phyloP scores from a whole-genome alignment of 2,888 invertebrate species.

The Cotesia congregata region DNA sequence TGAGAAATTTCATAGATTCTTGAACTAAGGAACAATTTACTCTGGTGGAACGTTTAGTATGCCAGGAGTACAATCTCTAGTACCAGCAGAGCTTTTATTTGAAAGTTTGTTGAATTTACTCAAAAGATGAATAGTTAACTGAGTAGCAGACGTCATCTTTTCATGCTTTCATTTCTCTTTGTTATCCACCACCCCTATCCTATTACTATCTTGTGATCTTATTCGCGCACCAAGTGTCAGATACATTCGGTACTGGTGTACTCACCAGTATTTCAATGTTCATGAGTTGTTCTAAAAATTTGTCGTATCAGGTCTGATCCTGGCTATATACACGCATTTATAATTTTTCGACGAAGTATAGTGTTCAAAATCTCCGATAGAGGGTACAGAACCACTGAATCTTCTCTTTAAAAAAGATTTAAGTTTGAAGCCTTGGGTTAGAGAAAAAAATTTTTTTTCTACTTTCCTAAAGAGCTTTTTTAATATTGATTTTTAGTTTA shows the following conservation, averaged over 20 bases:
- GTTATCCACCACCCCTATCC: conserved; percentile 45
- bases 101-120: conserved; percentile 57
- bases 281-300: no score
- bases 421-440: no score
- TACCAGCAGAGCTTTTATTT: conserved; percentile 37
- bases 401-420: no score
- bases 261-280: no score
- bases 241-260: not conserved
- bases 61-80: conserved; percentile 27
- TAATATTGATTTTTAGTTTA: no score
- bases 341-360: no score
- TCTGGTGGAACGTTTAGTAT: conserved; percentile 52
- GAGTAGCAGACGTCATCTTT: conserved; percentile 26
- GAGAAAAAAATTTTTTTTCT: no score
- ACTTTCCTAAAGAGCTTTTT: no score
- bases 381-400: no score
- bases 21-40: not conserved
- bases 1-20: conserved; percentile 16
- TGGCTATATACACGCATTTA: no score
- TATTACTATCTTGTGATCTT: conserved; percentile 20
- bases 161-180: conserved; percentile 46
- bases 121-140: conserved; percentile 60
- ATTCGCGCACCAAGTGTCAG: conserved; percentile 4
- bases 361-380: no score
- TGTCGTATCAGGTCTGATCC: no score